These are phyloP conservation scores for Excalfactoria chinensis DNA, from an alignment of 2,113 vertebrate species.

Conservation along the genomic window DNA sequence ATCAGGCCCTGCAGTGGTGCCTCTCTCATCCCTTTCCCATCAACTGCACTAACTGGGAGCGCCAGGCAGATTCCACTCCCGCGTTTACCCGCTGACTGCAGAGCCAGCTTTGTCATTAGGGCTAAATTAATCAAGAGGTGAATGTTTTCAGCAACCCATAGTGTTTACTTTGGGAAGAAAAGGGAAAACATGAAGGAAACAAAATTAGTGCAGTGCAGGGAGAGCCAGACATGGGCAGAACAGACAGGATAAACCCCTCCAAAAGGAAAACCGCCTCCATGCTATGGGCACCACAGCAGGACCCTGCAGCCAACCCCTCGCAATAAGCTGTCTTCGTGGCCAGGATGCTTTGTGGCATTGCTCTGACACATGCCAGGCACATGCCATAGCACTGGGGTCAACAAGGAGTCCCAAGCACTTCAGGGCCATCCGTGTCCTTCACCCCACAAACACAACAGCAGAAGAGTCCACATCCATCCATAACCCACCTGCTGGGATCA, in stretches of 20 bases:
- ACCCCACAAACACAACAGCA: not conserved
- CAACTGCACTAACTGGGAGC: slow-evolving; percentile 40
- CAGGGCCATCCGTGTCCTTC: not conserved
- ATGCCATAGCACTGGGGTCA: not conserved
- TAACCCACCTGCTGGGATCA: not conserved
- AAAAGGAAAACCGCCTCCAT: not conserved
- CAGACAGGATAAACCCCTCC: rapidly evolving
- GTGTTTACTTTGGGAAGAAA: not conserved
- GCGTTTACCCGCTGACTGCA: slow-evolving; percentile 38
- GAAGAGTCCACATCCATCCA: not conserved
- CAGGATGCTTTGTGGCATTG: not conserved
- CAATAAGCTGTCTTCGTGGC: not conserved
- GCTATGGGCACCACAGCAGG: rapidly evolving
- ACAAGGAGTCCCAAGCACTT: not conserved
- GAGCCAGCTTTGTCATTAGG: slow-evolving; percentile 66
- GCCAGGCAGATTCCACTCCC: not conserved
- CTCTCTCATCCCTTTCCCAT: slow-evolving; percentile 14
- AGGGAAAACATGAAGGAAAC: not conserved
- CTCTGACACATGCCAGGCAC: rapidly evolving
- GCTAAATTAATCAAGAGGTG: slow-evolving; percentile 68
- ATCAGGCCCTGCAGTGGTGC: not conserved
- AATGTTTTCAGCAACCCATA: slow-evolving; percentile 17
- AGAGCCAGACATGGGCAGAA: slow-evolving; percentile 18
- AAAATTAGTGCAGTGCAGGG: not conserved
- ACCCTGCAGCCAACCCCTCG: rapidly evolving